Base-by-base conservation (phyloP, 2,888 invertebrate genomes). In the Dynastes tityus region DNA sequence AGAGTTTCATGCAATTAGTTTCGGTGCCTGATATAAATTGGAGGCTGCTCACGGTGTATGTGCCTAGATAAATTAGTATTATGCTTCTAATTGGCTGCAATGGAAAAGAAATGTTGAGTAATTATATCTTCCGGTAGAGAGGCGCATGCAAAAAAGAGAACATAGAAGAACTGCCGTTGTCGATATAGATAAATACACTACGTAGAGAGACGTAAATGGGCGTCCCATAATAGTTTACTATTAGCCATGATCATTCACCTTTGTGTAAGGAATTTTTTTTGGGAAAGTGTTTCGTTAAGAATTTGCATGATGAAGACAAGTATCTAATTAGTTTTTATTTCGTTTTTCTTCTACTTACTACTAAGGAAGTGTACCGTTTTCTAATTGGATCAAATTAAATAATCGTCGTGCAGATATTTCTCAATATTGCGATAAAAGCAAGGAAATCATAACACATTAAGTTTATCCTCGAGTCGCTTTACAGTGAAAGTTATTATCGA, bases 1-100 rank as follows among this genome's bases (percentile, higher is more conserved):
- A 37, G 58, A 37, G 58, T 58, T 73, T 73, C 73, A 58, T 16
- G 58, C 58, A 73, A 73, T 73, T 73, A 73, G 73, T 55, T 55
- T 71, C 37, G 37, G 58, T 32, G 58, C n/a, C 9, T 70, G 55
- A 73, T 58, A 73, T 58, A 61, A 58, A 22, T 73, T 73, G 16
- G 58, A 58, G 27, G 58, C 37, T 40, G 13, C 58, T 8, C 16
- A 45, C 16, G 32, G 45, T 27, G 32, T 49, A 27, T 45, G n/a
- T 67, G 22, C 49, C 55, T 32, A 64, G 40, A 64, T 64, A 49
- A 49, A 67, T 67, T 67, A 45, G 49, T 67, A 67, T 49, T 45
- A 49, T 49, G 16, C 45, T 27, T 49, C 67, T 67, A 67, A 67
- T 67, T 67, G 67, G 45, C 9, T 49, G 67, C 16, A 22, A 16